Conservation (phyloP, 2,113 vertebrate species). For the Coptodon bakossiorum region DNA sequence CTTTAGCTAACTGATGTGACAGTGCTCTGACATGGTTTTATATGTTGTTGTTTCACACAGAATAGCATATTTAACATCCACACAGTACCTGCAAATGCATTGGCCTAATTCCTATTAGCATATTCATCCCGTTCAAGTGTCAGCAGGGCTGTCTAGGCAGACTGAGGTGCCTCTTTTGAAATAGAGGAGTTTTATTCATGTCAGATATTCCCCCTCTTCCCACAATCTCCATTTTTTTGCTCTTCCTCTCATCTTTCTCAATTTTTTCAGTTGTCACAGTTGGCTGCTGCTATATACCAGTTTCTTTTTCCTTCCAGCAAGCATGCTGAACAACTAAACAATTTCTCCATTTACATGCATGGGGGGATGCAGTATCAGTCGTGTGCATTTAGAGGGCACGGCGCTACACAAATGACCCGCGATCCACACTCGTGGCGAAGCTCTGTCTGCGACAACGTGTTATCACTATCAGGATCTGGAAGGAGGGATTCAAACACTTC, state of each 20-base stretch:
- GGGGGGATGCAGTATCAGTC: background rate
- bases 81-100: background rate
- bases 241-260: slow-evolving; percentile 9
- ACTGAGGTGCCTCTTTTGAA: background rate
- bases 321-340: slow-evolving; percentile 35
- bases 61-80: slow-evolving; percentile 17
- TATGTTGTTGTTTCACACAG: slow-evolving; percentile 5
- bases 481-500: background rate
- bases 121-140: slow-evolving; percentile 41
- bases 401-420: background rate
- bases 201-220: slow-evolving; percentile 3
- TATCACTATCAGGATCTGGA: slow-evolving; percentile 11
- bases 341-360: slow-evolving; percentile 57
- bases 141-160: background rate
- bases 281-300: slow-evolving; percentile 42
- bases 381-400: background rate
- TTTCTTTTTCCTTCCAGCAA: slow-evolving; percentile 20
- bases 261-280: slow-evolving; percentile 59
- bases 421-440: background rate
- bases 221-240: background rate
- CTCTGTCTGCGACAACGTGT: background rate
- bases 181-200: slow-evolving; percentile 33
- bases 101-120: slow-evolving; percentile 26
- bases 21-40: background rate
- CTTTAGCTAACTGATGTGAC: background rate